Conservation (phyloP, 2,113 vertebrate genomes). For the Silurus meridionalis region DNA sequence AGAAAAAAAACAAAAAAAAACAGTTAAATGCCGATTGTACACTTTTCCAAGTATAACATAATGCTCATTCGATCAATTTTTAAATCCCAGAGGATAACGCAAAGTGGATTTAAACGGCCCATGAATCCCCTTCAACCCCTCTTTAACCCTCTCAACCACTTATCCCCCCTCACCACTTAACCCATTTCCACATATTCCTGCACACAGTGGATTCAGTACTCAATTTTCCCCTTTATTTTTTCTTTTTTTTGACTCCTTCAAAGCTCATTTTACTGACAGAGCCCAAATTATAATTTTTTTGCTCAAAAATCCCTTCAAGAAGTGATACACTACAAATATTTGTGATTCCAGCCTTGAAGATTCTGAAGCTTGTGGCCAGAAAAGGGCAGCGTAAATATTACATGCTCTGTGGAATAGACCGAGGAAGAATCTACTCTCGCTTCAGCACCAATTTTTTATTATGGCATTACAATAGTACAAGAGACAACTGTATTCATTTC, state of each 20-base stretch:
- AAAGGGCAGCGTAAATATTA: neutral
- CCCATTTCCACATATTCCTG: neutral
- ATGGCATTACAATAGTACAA: neutral
- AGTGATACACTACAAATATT: too few relatives aligned
- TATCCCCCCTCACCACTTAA: neutral
- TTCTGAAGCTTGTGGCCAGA: neutral
- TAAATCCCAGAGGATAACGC: conserved; percentile 49
- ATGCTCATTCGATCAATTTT: conserved; percentile 60
- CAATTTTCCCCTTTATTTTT: neutral
- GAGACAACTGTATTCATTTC: neutral
- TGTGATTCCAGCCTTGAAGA: neutral
- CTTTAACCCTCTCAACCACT: conserved; percentile 36
- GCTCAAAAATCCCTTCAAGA: too few relatives aligned
- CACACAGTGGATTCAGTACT: neutral
- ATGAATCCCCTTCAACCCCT: conserved; percentile 42
- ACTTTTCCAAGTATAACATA: conserved; percentile 53
- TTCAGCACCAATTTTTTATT: neutral
- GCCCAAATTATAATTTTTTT: too few relatives aligned
- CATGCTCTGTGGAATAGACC: neutral
- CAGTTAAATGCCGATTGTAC: conserved; percentile 46
- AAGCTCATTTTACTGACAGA: neutral
- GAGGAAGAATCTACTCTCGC: neutral
- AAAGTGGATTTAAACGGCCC: conserved; percentile 57
- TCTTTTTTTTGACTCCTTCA: too few relatives aligned
- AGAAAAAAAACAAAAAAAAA: conserved; percentile 31